A percentile compares a stretch with the other conserved stretches of the same genome.
Conservation (phyloP, 2,113 vertebrate species). For the Hymenochirus boettgeri region DNA sequence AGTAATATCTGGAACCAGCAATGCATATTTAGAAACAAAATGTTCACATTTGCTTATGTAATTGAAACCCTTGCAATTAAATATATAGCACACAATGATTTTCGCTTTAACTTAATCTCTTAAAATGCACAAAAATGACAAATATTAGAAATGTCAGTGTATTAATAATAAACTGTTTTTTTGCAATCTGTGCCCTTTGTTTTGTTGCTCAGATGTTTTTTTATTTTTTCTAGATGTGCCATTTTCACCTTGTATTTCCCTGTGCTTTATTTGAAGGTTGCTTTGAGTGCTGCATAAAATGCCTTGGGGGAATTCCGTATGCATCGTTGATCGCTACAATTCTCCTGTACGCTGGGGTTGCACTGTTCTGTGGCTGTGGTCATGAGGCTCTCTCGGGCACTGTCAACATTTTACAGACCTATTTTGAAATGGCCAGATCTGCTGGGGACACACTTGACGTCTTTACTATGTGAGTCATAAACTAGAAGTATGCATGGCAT, state of each 20-base stretch:
- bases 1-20: no score
- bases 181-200: background rate
- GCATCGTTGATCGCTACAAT: slow-evolving; percentile 94
- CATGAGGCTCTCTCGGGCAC: slow-evolving; percentile 95
- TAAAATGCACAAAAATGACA: no score
- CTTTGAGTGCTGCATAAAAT: slow-evolving; percentile 96
- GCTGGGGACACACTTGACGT: slow-evolving; percentile 87
- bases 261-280: slow-evolving; percentile 68
- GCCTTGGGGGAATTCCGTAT: slow-evolving; percentile 95
- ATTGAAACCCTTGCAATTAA: no score
- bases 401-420: slow-evolving; percentile 94
- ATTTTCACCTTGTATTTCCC: slow-evolving; percentile 32
- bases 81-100: no score
- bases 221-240: background rate
- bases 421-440: slow-evolving; percentile 92
- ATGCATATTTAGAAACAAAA: no score
- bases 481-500: background rate
- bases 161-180: background rate
- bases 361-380: slow-evolving; percentile 94
- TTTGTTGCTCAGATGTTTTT: background rate
- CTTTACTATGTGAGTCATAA: slow-evolving; percentile 88
- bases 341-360: slow-evolving; percentile 92
- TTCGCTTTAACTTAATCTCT: no score
- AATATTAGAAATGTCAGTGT: background rate
- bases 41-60: no score